Base-by-base conservation (phyloP, 2,797 vertebrate species). In the Leptatherina wallacei region DNA sequence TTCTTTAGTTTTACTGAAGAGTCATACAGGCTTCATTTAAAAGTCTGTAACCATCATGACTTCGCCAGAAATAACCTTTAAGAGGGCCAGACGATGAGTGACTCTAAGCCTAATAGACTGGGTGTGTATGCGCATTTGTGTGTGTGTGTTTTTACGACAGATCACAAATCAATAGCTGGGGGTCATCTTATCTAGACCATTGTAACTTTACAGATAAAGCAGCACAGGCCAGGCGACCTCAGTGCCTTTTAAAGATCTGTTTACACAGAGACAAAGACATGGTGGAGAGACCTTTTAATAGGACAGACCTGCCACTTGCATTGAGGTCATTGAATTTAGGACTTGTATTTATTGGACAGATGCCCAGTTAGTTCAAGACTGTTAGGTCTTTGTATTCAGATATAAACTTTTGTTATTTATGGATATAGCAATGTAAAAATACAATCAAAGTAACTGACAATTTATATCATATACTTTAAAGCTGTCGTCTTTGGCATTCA, bases 261-360 rank as follows among this genome's bases (percentile, higher is more conserved):
- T 90, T 88, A 86, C 85, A 80, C 79, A 75, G 73, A 86, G 76
- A 85, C 85, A 86, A 80, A 85, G 84, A 81, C 84, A 61, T 73
- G 84, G 68, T 78, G 78, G 75, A 69, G 73, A 87, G 91, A 91
- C 86, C 88, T 91, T 92, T 93, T 88, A 91, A 92, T 91, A 92
- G 88, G 83, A 89, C 81, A 79, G 81, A 85, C 72, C 89, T 92
- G 91, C 89, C 87, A 87, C 84, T 89, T 65, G 73, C 82, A 91
- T 91, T 73, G 74, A 87, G 91, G 90, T 92, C 89, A 92, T 10
- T 76, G 81, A 62, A 85, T 89, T 77, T 65, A 80, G 64, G 79
- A 70, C 52, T 63, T 65, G 68, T 36, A 90, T 89, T 90, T 83
- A 88, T 68, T 82, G 60, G 84, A 83, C 88, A 91, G 81, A 88